Base-by-base conservation (phyloP, 2,888 invertebrate genomes). In the Adela reaumurella region DNA sequence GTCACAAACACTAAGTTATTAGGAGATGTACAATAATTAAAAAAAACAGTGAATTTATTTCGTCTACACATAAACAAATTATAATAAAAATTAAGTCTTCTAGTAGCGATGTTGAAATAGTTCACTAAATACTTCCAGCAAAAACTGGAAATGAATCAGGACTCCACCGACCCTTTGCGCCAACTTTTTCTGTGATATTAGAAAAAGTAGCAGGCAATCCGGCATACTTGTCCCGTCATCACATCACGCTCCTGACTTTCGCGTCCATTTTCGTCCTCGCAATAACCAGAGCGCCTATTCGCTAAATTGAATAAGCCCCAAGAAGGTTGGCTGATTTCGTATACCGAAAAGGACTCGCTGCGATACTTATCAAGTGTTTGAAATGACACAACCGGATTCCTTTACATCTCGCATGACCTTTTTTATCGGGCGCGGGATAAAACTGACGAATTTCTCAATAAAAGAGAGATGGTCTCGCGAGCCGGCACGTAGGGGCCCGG, bases 391-490 rank as follows among this genome's bases (percentile, higher is more conserved):
- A 74, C 74, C 64, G 74, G 77, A 77, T 77, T 76, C 77, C 69
- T 62, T 61, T 58, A 63, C 61, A 65, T 62, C 62, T 57, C 63
- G 65, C 64, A 65, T 68, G 65, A 64, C 62, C 60, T 69, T 76
- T 74, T 73, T 71, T 35, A 35, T 64, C 58, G 60, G 60, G 57
- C 57, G 58, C 61, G 60, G 63, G 67, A 74, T 74, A 72, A 74
- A 74, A 76, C 78, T 78, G 77, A 77, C 78, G 76, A 76, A 77
- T 78, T 78, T 78, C 77, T 78, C 77, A 78, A 78, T 78, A 78
- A 70, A 73, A 77, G 72, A 72, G 73, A 72, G 74, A 74, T 73
- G 73, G 69, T 69, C 67, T 68, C 65, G 64, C 74, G 68, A 62
- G 70, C 68, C 64, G 64, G 76, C 76, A 78, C 77, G 77, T 77